Base-by-base conservation (phyloP, 1,140 invertebrate species). In the Grapholita molesta region DNA sequence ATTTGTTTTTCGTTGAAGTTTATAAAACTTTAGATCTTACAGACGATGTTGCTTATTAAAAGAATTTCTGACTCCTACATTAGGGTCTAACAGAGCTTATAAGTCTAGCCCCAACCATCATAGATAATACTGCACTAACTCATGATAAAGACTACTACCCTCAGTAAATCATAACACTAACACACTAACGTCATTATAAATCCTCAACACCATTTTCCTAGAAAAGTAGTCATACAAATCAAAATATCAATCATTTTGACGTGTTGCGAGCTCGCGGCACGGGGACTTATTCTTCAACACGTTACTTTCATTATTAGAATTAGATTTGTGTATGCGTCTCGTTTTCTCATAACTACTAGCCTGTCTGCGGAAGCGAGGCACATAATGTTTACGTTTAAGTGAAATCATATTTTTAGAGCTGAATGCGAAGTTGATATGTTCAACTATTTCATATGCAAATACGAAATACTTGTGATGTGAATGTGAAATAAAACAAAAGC, bases 371-470 rank as follows among this genome's bases (percentile, higher is more conserved):
- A 38, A 38, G 35, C 35, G 35, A 15, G 35, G 15, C 12, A n/a
- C 35, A 12, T 38, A 9, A 38, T n/a, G 12, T 3, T 38, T 12
- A 38, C n/a, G n/a, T 38, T 38, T 38, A 48, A 48, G 15, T 9
- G 15, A 5, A 15, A 21, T 48, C 7, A 8, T 35, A 35, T 35
- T 35, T 35, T 11, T 30, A 30, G 28, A 4, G 28, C 28, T 3
- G 28, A 30, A 30, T 30, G 28, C 7, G n/a, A 48, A 1, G 15
- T 15, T 5, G 42, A 4, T n/a, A n/a, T 48, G 15, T 21, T 48
- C 55, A 61, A 15, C 55, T 61, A 61, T 61, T 61, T 61, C 55
- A 61, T 61, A 28, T 61, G 55, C 15, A 61, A 61, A 61, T 61
- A 32, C 55, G 55, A 15, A 28, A 55, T 28, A 30, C 24, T 28